Conservation (phyloP, 2,797 vertebrate species). For the Propithecus perrieri region DNA sequence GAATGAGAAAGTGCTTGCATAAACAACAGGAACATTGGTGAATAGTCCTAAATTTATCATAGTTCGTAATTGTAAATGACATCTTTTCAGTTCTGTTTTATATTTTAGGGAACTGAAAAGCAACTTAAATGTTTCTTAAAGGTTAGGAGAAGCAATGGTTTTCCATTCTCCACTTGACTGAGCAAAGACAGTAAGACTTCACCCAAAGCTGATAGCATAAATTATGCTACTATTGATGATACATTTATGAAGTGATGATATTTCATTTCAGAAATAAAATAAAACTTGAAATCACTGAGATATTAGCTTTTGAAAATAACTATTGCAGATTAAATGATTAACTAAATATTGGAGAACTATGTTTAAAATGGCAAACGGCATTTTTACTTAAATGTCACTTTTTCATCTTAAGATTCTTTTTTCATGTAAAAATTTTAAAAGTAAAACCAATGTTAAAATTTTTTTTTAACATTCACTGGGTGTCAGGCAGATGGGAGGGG, state of each 20-base stretch:
- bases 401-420: not conserved
- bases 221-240: not conserved
- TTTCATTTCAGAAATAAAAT: slow-evolving; percentile 13
- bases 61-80: not conserved
- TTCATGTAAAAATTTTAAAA: not conserved
- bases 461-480: too few species aligned
- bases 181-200: not conserved
- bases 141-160: not conserved
- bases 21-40: not conserved
- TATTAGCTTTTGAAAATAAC: not conserved
- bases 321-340: not conserved
- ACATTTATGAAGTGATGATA: not conserved
- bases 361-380: not conserved
- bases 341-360: not conserved
- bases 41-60: not conserved
- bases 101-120: not conserved
- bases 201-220: not conserved
- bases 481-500: too few species aligned
- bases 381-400: not conserved
- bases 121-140: not conserved
- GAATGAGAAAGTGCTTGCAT: not conserved
- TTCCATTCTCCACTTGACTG: not conserved
- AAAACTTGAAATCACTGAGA: not conserved
- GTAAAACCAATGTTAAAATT: not conserved
- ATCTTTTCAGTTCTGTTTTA: not conserved